These are phyloP conservation scores for Dromaius novaehollandiae DNA, from an alignment of 2,113 vertebrate genomes.

Conservation along the genomic window DNA sequence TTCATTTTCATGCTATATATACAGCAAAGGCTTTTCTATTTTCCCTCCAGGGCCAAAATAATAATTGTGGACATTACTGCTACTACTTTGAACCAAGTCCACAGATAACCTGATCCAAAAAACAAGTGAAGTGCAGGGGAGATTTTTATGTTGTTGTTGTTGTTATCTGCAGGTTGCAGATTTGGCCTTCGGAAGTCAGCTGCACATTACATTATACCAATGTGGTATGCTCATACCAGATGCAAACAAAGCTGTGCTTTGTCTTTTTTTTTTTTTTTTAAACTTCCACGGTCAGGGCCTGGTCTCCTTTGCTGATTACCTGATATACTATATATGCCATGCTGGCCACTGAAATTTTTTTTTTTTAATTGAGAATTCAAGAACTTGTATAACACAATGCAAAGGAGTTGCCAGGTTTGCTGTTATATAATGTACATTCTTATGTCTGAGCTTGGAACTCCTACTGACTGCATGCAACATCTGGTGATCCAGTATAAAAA, in stretches of 20 bases:
- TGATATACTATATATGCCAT: background rate
- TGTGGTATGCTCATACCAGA: background rate
- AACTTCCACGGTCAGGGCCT: background rate
- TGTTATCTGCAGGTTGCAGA: background rate
- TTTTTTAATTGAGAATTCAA: background rate
- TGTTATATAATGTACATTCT: background rate
- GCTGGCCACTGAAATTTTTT: background rate
- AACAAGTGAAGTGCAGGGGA: no score
- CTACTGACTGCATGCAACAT: background rate
- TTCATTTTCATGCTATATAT: background rate
- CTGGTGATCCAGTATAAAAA: background rate
- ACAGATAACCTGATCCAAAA: background rate
- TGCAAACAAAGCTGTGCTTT: background rate
- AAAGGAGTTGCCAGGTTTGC: background rate
- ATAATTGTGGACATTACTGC: constrained; percentile 4
- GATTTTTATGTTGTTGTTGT: background rate
- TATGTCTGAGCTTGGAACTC: background rate
- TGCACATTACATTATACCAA: background rate
- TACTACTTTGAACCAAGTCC: background rate
- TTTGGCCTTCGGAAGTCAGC: background rate
- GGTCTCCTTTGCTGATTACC: background rate
- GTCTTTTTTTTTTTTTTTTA: background rate
- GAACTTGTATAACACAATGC: background rate
- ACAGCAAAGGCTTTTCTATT: background rate
- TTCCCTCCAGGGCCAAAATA: background rate